Percentiles rank a stretch among this genome's conserved stretches.
These are phyloP conservation scores for Calcarius lapponicus DNA, from an alignment of 2,797 vertebrate species.

Conservation along the genomic window DNA sequence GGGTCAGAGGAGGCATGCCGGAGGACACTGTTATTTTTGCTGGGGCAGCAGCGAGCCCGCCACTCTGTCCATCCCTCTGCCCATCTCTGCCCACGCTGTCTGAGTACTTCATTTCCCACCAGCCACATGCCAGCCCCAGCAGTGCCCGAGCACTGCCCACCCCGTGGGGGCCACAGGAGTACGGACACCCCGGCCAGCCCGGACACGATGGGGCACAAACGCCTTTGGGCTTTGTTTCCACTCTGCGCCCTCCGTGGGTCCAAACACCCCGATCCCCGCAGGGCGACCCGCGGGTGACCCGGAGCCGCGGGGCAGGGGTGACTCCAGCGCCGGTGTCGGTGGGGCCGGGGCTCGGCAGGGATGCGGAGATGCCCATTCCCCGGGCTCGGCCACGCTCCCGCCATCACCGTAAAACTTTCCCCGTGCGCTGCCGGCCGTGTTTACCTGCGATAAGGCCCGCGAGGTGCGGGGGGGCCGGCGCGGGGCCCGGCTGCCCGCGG, in stretches of 20 bases:
- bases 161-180: rapidly evolving
- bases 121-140: rapidly evolving
- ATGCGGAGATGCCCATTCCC: neutral
- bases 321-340: rapidly evolving
- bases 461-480: neutral
- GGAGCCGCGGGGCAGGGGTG: too few relatives aligned
- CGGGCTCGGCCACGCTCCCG: neutral
- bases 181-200: rapidly evolving
- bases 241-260: neutral
- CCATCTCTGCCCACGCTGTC: neutral
- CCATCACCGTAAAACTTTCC: neutral
- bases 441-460: slow-evolving; percentile 13
- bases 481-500: neutral
- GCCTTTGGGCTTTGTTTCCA: neutral
- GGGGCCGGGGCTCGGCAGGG: neutral
- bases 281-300: neutral
- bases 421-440: neutral
- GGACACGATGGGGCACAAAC: rapidly evolving
- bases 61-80: neutral
- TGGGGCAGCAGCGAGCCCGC: neutral
- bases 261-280: rapidly evolving
- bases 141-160: rapidly evolving
- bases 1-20: neutral
- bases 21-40: neutral
- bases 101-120: neutral